Evolutionary conservation across 53 echinoderm and acorn worm genomes (phyloP).

Genomic region (Luidia sarsii): DNA sequence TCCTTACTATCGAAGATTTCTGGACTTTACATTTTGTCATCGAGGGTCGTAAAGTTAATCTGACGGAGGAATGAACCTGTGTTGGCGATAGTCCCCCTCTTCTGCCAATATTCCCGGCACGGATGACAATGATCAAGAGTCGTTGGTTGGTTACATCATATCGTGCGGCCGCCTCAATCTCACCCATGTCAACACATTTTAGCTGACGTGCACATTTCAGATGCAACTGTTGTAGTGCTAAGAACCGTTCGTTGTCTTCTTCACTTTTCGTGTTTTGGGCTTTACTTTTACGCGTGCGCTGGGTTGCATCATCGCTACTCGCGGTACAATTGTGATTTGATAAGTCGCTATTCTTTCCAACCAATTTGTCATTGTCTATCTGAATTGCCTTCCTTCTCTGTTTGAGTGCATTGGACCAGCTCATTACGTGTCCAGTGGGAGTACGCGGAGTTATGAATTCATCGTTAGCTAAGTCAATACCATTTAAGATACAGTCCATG

Average conservation of each 20-base stretch:
- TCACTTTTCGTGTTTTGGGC: no score
- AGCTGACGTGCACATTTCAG: slow-evolving; percentile 68
- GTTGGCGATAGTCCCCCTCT: not conserved
- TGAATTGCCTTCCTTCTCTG: slow-evolving; percentile 6
- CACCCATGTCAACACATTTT: slow-evolving; percentile 60
- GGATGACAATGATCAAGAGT: slow-evolving; percentile 67
- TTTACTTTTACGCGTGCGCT: no score
- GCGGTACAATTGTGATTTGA: no score
- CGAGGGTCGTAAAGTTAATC: slow-evolving; percentile 53
- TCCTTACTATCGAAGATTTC: slow-evolving; percentile 51
- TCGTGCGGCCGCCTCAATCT: slow-evolving; percentile 60
- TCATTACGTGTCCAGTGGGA: no score
- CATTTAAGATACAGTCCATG: no score
- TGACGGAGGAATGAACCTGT: slow-evolving; percentile 56
- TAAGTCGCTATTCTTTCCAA: no score
- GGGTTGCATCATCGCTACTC: no score
- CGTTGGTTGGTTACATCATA: slow-evolving; percentile 59
- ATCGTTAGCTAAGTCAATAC: no score
- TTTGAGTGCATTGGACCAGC: slow-evolving; percentile 1
- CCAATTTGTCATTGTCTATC: no score
- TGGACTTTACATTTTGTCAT: slow-evolving; percentile 12
- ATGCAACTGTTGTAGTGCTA: slow-evolving; percentile 67
- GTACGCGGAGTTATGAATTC: no score
- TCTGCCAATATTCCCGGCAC: slow-evolving; percentile 67
- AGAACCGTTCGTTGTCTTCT: no score